Base-by-base conservation (phyloP, 2,888 invertebrate genomes). In the Mythimna albipuncta region DNA sequence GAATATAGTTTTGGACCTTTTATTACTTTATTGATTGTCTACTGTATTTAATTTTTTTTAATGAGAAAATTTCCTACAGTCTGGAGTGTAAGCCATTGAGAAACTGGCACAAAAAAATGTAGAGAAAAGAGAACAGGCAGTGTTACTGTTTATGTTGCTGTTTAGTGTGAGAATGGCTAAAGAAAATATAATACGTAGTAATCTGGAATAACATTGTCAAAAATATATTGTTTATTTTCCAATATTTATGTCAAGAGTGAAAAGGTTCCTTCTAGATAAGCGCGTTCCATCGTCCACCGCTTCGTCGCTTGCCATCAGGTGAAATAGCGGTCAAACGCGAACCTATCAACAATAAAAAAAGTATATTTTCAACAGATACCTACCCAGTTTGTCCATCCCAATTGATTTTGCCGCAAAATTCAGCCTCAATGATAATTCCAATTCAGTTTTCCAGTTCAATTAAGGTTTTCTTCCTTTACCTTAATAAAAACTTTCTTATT, bases 1-100 rank as follows among this genome's bases (percentile, higher is more conserved):
- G 4, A 54, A 52, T 32, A 16, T 66, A 69, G 68, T 71, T 74
- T 82, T 72, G 68, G 19, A 21, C 7, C 41, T 21, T 69, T 67
- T 26, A 41, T 77, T 77, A 26, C 11, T 52, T 62, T 38, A 52
- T 77, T 75, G 10, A 63, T 71, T 9, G 10, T 0, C 4, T 59
- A 3, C 26, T 26, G 11, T 38, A 52, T 38, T 16, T 6, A n/a
- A n/a, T 41, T 9, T 35, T 47, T 35, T 21, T 21, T 57, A 64
- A 35, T 58, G 7, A 19, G 9, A 9, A 52, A 52, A 4, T 13
- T 5, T 44, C 13, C 13, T 5, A 44, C 11, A 13, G 44, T 44
- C 13, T 44, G 44, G 13, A 4, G 13, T 44, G 0, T 16, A 6
- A 47, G 16, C 16, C 11, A 41, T n/a, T 9, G 26, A 26, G 26